Evolutionary conservation across 2,113 vertebrate species (phyloP), one percentile per base, ranked within the genome.

Genomic region (Etheostoma cragini): DNA sequence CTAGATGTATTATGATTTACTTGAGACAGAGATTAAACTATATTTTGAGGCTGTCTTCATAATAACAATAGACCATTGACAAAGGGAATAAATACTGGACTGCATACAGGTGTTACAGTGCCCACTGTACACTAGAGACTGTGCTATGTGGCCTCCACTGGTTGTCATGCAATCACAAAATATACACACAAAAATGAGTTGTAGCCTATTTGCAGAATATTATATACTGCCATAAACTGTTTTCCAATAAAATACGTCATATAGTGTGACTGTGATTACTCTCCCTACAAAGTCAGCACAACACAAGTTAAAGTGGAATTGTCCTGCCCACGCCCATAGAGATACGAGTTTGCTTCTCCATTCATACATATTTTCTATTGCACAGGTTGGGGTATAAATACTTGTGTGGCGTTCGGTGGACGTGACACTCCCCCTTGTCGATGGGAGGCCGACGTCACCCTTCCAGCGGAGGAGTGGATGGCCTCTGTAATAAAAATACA

Each of bases 401-500:
- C 77, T 70, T 75, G 73, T 82, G 80, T 78, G 83, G 75, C 72
- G 80, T 71, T 81, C 50, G 67, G 76, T 87, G 89, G 86, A 89
- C 87, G 82, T 70, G 91, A 91, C 92, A 85, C 90, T 52, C 89
- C 91, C 83, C 80, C 76, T 35, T 16, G 78, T 85, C 80, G 86
- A 88, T 76, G 85, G 78, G 87, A 89, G 88, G 76, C 80, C 78
- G 87, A 94, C 94, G 94, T 95, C 94, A 95, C 82, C 79, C 68
- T 76, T 82, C 80, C 89, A 83, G 88, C 83, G 84, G 89, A 90
- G 90, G 88, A 92, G 91, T 92, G 93, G 93, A 94, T 93, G 90
- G 85, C 88, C 90, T 81, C 80, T 80, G 87, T 87, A 84, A 94
- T 91, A 89, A 92, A 93, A 93, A 93, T 79, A 91, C 93, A 90